phyloP scores from a whole-genome alignment of 2,888 invertebrate genomes.

The Cremastinae sp. region DNA sequence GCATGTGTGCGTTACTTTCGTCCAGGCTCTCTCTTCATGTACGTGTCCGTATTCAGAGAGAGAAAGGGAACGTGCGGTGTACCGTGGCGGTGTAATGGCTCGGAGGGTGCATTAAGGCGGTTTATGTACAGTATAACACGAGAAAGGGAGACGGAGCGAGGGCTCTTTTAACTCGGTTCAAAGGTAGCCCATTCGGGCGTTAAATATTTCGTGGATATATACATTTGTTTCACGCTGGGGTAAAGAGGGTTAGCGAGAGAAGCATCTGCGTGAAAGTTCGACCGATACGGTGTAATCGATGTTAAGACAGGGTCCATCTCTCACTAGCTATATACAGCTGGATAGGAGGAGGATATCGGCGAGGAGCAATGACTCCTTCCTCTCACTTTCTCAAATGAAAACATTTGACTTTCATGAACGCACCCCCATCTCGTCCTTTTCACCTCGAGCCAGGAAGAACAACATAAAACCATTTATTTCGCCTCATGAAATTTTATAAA shows the following conservation, averaged over 20 bases:
- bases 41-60: conserved; percentile 40
- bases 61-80: conserved; percentile 48
- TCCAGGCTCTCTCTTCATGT: conserved; percentile 49
- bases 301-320: conserved; percentile 7
- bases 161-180: conserved; percentile 71
- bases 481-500: conserved; percentile 14
- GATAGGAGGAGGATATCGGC: conserved; percentile 3
- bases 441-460: neutral
- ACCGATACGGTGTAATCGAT: conserved; percentile 48
- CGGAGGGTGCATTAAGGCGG: conserved; percentile 75
- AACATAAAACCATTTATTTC: conserved; percentile 7
- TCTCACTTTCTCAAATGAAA: conserved; percentile 43
- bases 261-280: conserved; percentile 34
- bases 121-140: conserved; percentile 66
- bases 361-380: conserved; percentile 13
- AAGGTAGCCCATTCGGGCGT: conserved; percentile 65
- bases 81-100: conserved; percentile 71
- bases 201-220: conserved; percentile 39
- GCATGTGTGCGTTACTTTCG: conserved; percentile 35
- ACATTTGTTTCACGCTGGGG: neutral
- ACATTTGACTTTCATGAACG: conserved; percentile 53
- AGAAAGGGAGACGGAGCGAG: conserved; percentile 62
- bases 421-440: neutral
- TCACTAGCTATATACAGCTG: neutral
- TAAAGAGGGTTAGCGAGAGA: conserved; percentile 37